A percentile compares a stretch with the other conserved stretches of the same genome.
phyloP scores from a whole-genome alignment of 2,113 vertebrate species.

The Myotis davidii region DNA sequence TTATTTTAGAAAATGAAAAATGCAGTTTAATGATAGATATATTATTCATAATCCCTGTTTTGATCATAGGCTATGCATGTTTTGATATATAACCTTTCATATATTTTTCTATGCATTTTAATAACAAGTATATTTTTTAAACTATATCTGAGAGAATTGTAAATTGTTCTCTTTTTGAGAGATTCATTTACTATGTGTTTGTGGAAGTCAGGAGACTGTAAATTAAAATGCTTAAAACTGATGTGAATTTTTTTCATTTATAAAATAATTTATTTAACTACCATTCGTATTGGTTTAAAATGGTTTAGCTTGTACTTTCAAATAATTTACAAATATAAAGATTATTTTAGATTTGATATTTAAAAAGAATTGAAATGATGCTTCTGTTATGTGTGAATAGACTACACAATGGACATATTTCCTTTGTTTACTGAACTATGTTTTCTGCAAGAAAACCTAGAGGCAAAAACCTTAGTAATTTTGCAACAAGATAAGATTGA shows the following conservation, averaged over 20 bases:
- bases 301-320: slow-evolving; percentile 29
- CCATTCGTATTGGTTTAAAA: not conserved
- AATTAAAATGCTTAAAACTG: slow-evolving; percentile 20
- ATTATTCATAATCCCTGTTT: not conserved
- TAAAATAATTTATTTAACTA: not conserved
- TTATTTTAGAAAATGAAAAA: not conserved
- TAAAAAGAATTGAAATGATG: slow-evolving; percentile 22
- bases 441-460: not conserved
- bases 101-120: slow-evolving; percentile 4
- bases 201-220: not conserved
- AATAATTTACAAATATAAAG: not conserved
- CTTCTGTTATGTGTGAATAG: not conserved
- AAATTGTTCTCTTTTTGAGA: not conserved
- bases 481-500: not conserved
- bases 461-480: slow-evolving; percentile 4
- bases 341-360: slow-evolving; percentile 16
- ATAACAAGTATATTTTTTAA: not conserved
- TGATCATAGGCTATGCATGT: not conserved
- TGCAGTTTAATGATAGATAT: not conserved
- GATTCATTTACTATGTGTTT: not conserved
- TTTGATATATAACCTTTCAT: not conserved
- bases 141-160: not conserved
- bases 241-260: not conserved
- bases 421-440: slow-evolving; percentile 27
- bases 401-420: not conserved